Evolutionary conservation across 2,888 invertebrate species (phyloP).

Genomic region (Nomada fabriciana): DNA sequence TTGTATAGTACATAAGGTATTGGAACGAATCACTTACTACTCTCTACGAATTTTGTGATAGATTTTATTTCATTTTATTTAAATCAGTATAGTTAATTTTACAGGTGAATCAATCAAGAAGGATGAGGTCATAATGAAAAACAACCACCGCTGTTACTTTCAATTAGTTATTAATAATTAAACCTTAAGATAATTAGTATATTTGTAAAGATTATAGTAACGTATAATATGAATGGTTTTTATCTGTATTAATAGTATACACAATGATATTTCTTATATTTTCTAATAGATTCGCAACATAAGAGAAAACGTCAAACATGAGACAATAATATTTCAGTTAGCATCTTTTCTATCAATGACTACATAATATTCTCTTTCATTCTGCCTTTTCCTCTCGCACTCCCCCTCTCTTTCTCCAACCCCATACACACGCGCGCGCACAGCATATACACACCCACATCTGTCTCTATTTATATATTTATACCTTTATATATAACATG

Average conservation of each 20-base stretch:
- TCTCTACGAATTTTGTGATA: no score
- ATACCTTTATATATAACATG: constrained; percentile 68
- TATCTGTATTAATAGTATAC: constrained; percentile 75
- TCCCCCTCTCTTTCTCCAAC: constrained; percentile 21
- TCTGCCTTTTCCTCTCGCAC: constrained; percentile 25
- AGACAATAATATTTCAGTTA: constrained; percentile 65
- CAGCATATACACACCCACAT: constrained; percentile 18
- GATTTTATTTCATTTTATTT: constrained; percentile 5
- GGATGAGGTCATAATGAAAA: constrained; percentile 52
- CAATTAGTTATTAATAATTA: constrained; percentile 79
- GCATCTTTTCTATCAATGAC: constrained; percentile 68
- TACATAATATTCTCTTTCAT: constrained; percentile 54
- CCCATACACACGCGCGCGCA: constrained; percentile 32
- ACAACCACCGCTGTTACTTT: constrained; percentile 69
- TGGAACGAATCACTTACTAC: not conserved
- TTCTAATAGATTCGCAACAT: constrained; percentile 70
- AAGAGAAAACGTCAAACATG: constrained; percentile 73
- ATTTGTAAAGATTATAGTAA: constrained; percentile 77
- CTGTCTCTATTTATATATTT: constrained; percentile 42
- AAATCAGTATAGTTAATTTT: not conserved
- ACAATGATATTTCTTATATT: constrained; percentile 69
- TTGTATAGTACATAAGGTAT: not conserved
- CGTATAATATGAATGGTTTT: constrained; percentile 74
- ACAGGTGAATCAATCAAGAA: constrained; percentile 7
- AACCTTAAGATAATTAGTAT: constrained; percentile 76